A percentile compares a stretch with the other conserved stretches of the same genome.
Conservation (phyloP, 2,113 vertebrate species). For the Nothocercus julius region DNA sequence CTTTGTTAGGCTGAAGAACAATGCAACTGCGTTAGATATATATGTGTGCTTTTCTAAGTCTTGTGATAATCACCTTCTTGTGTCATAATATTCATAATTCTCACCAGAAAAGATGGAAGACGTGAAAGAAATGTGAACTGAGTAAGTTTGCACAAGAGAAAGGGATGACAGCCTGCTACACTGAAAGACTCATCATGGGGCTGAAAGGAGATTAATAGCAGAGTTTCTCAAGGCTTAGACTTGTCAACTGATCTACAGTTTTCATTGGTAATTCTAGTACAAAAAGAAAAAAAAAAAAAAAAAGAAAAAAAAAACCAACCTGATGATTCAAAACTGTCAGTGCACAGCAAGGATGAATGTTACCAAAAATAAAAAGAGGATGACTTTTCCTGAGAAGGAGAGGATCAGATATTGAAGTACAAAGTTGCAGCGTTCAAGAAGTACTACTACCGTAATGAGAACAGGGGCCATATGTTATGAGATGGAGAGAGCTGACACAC, state of each 20-base stretch:
- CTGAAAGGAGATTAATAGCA: not conserved
- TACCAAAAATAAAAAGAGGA: not conserved
- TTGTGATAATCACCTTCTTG: no score
- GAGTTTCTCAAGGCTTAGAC: not conserved
- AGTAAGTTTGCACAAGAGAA: not conserved
- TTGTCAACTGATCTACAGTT: not conserved
- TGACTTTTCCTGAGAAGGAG: not conserved
- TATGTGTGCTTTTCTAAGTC: not conserved
- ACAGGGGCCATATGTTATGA: not conserved
- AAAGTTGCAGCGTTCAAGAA: not conserved
- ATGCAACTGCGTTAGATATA: not conserved
- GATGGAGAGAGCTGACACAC: not conserved
- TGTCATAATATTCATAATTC: not conserved
- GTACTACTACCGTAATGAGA: not conserved
- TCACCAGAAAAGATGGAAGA: not conserved
- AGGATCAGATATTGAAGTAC: not conserved
- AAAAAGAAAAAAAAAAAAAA: not conserved
- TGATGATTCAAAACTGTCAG: not conserved
- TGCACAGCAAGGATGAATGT: not conserved
- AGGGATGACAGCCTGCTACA: not conserved
- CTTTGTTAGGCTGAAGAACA: not conserved
- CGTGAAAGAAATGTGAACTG: not conserved
- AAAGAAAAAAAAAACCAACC: not conserved
- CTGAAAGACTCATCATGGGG: not conserved
- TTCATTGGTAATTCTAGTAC: not conserved